Evolutionary conservation across 1,140 invertebrate genomes (phyloP), one percentile per base, ranked within the genome.

Genomic region (Drosophila aff.): DNA sequence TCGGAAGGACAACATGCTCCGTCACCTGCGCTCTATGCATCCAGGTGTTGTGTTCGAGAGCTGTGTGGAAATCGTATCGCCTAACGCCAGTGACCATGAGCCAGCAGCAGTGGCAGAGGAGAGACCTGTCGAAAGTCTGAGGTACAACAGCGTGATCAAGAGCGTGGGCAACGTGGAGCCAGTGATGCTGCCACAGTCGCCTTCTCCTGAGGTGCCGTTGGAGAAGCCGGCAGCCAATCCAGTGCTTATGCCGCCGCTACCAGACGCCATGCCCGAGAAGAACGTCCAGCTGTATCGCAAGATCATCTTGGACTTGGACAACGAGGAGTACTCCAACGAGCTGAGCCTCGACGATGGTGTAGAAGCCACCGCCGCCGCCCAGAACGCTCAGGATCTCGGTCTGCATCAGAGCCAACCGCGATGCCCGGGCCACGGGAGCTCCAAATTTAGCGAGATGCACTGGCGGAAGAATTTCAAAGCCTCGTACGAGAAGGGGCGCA

Each of bases 11-110:
- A 96, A 96, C 71, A 92, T 96, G 60, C 93, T 94, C 28, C 92
- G 95, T 0, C 95, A 96, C 90, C 93, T 96, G 28, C 94, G 95
- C 44, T 95, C 95, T 73, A 94, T 95, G 36, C 95, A 96, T 85
- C 95, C 95, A 4, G 94, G 93, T 5, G 81, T 50, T 7, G 23
- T 68, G 0, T 90, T 82, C 13, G 72, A 80, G 6, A 49, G 44
- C 15, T 50, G 57, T 47, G 87, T 91, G 1, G 65, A 85, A 43
- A 38, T 91, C 2, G 23, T 76, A 10, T 55, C 16, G 1, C 44
- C 16, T 7, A 21, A 9, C 3, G 26, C 47, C 38, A 49, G 11
- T 21, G 9, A 10, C 4, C 23, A 31, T 16, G 47, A 73, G 15
- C 10, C 4, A 3, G 11, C 4, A 3, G 11, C 26, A 15, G 9